phyloP scores from a whole-genome alignment of 2,797 vertebrate species.

The Streptopelia turtur region DNA sequence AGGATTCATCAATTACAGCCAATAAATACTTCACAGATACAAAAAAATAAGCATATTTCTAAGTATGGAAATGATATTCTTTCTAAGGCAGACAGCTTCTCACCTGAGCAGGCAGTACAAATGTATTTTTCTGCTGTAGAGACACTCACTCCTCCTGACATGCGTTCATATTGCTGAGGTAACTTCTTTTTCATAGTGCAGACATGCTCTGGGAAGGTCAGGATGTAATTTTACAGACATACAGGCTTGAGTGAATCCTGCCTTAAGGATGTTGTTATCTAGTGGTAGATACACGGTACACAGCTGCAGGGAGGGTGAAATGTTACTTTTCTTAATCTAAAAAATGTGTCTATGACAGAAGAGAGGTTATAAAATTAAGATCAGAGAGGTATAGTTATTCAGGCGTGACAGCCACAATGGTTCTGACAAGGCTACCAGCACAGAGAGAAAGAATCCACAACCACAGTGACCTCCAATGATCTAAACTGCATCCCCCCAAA shows the following conservation, averaged over 20 bases:
- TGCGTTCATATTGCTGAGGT: neutral
- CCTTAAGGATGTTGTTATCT: neutral
- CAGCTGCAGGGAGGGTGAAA: neutral
- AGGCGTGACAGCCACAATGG: neutral
- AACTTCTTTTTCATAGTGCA: neutral
- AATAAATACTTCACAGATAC: neutral
- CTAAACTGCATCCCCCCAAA: fast-evolving
- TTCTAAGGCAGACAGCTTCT: neutral
- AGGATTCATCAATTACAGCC: neutral
- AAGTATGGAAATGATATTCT: neutral
- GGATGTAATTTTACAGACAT: neutral
- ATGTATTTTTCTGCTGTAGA: neutral
- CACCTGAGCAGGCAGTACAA: neutral
- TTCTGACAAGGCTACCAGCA: neutral
- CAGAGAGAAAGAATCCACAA: neutral
- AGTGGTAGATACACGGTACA: neutral
- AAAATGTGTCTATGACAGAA: neutral
- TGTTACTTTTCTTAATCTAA: neutral
- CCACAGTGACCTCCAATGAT: fast-evolving
- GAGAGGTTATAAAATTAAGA: neutral
- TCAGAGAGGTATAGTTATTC: neutral
- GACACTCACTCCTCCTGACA: neutral
- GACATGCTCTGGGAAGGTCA: neutral
- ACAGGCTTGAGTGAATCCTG: neutral
- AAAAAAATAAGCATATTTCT: neutral